Percentiles rank a stretch among this genome's conserved stretches.
Conservation (phyloP, 1,140 invertebrate genomes). For the Brachionus paranguensis region DNA sequence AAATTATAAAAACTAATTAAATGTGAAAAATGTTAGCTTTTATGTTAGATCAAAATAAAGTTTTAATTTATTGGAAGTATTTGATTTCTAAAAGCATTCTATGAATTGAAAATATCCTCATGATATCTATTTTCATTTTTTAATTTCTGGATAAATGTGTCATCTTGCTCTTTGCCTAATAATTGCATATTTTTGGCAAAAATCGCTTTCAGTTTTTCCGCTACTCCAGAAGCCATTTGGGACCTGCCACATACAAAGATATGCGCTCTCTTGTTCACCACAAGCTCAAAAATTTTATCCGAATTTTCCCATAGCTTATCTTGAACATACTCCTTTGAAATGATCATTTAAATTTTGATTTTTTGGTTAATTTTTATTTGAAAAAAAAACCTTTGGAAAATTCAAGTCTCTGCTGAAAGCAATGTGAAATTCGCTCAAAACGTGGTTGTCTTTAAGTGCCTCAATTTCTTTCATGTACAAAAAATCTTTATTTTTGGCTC, state of each 20-base stretch:
- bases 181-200: slow-evolving; percentile 41
- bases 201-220: slow-evolving; percentile 68
- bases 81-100: slow-evolving; percentile 45
- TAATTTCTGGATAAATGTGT: slow-evolving; percentile 78
- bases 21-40: too few relatives aligned
- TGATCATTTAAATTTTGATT: neutral
- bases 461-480: slow-evolving; percentile 78
- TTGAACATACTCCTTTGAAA: slow-evolving; percentile 76
- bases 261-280: slow-evolving; percentile 80
- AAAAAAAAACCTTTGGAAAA: slow-evolving; percentile 59
- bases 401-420: slow-evolving; percentile 76
- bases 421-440: slow-evolving; percentile 72
- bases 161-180: slow-evolving; percentile 70
- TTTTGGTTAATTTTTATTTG: too few relatives aligned
- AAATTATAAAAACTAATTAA: too few relatives aligned
- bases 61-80: too few relatives aligned
- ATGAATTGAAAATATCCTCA: neutral
- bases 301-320: slow-evolving; percentile 80
- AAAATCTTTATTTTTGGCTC: slow-evolving; percentile 69
- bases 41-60: too few relatives aligned
- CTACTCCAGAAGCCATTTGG: slow-evolving; percentile 94
- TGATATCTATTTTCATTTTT: neutral
- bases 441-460: slow-evolving; percentile 66
- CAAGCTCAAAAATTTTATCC: slow-evolving; percentile 84
- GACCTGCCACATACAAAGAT: slow-evolving; percentile 98